phyloP scores from a whole-genome alignment of 37 sponge, comb jelly and placozoan genomes.

The Diacarnus erythraeanus region DNA sequence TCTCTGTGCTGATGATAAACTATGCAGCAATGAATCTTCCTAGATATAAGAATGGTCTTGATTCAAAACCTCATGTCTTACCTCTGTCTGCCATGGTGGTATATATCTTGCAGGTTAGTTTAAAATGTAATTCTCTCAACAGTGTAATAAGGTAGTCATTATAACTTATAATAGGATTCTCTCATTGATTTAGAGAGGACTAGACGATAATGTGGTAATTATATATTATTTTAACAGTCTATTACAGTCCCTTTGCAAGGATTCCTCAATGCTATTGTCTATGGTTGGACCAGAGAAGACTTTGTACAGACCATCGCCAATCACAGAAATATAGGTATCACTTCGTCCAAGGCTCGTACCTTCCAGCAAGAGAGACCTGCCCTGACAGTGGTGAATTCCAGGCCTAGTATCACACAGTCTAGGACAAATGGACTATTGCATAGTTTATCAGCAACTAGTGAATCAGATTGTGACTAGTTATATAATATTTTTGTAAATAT shows the following conservation, averaged over 20 bases:
- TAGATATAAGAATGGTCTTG: not conserved
- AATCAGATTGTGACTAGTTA: too few species aligned
- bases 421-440: too few species aligned
- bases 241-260: constrained; percentile 66
- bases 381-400: too few species aligned
- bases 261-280: constrained; percentile 60
- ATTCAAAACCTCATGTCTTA: not conserved
- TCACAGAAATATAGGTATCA: too few species aligned
- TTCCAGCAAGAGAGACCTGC: too few species aligned
- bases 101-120: constrained; percentile 4
- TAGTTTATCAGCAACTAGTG: too few species aligned
- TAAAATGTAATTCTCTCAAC: not conserved
- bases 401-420: too few species aligned
- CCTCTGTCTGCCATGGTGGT: not conserved
- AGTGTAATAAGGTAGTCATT: too few species aligned
- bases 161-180: not conserved
- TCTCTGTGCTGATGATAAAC: not conserved
- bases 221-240: constrained; percentile 22
- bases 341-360: too few species aligned
- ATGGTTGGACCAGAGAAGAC: constrained; percentile 67
- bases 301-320: not conserved
- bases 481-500: too few species aligned
- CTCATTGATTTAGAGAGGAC: too few species aligned
- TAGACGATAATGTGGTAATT: not conserved
- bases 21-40: not conserved